Evolutionary conservation across 1,140 invertebrate species (phyloP).

Genomic region (Drosophila sulfurigaster): DNA sequence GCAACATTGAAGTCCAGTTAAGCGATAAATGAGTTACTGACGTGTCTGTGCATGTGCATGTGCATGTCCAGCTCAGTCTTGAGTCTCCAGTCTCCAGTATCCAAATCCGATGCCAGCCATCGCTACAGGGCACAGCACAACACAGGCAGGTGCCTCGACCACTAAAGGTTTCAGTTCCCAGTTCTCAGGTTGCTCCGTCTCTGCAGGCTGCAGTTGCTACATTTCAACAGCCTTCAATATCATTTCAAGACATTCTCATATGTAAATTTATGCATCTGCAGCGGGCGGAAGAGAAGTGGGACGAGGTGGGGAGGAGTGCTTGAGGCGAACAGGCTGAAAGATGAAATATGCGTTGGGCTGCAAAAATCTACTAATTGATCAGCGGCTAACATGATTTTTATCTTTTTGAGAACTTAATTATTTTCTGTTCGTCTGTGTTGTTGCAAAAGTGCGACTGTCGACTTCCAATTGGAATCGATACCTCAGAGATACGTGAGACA

Average conservation of each 20-base stretch:
- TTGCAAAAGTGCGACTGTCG: conserved; percentile 48
- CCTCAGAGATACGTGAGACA: conserved; percentile 16
- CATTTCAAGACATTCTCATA: conserved; percentile 77
- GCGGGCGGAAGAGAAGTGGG: conserved; percentile 6
- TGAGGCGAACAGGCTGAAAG: conserved; percentile 43
- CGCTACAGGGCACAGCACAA: conserved; percentile 32
- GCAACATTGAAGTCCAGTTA: conserved; percentile 51
- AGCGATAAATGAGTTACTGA: conserved; percentile 83
- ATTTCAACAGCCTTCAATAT: conserved; percentile 82
- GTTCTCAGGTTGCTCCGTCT: conserved; percentile 5
- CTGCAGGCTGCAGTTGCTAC: conserved; percentile 60
- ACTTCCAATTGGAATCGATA: conserved; percentile 75
- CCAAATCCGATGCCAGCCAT: conserved; percentile 34
- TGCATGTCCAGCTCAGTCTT: conserved; percentile 69
- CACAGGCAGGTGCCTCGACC: conserved; percentile 29
- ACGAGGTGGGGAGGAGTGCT: conserved; percentile 12
- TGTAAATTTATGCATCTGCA: conserved; percentile 77
- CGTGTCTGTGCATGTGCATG: conserved; percentile 75
- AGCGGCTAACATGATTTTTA: conserved; percentile 83
- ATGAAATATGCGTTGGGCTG: conserved; percentile 75
- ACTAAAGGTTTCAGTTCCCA: conserved; percentile 8
- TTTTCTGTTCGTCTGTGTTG: conserved; percentile 65
- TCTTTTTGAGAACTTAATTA: conserved; percentile 84
- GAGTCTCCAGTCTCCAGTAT: conserved; percentile 48
- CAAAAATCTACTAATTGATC: conserved; percentile 84